Percentiles rank a stretch among this genome's conserved stretches.
Evolutionary conservation across 1,140 invertebrate genomes (phyloP).

Genomic region (Aphis gossypii): DNA sequence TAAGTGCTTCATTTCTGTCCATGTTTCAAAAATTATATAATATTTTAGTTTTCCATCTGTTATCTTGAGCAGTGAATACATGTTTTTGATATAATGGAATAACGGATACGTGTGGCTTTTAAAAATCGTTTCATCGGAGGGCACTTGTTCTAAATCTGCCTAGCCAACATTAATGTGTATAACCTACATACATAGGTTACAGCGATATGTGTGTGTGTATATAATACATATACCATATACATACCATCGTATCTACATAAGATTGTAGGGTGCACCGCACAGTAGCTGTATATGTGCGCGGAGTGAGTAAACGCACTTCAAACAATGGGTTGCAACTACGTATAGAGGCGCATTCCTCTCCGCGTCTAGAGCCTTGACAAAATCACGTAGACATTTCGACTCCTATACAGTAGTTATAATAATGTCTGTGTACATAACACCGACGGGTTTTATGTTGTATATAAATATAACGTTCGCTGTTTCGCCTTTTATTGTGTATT

Average conservation of each 20-base stretch:
- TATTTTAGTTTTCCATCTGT: background rate
- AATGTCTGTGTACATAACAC: slow-evolving; percentile 13
- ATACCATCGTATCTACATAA: background rate
- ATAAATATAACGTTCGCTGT: background rate
- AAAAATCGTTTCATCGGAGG: background rate
- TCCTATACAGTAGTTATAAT: slow-evolving; percentile 20
- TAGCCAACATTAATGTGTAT: background rate
- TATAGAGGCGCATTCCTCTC: background rate
- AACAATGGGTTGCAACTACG: background rate
- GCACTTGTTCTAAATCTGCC: background rate
- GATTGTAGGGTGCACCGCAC: background rate
- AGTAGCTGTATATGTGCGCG: background rate
- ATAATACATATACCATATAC: no score
- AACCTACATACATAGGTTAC: background rate
- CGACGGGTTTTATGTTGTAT: background rate
- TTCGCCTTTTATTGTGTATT: slow-evolving; percentile 29
- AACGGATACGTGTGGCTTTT: background rate
- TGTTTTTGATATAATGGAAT: background rate
- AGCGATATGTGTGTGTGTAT: background rate
- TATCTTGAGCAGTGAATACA: background rate
- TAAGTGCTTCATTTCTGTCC: background rate
- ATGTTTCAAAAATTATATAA: background rate
- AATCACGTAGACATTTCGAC: slow-evolving; percentile 30
- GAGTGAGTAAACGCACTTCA: background rate
- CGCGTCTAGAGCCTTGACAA: background rate